phyloP scores from a whole-genome alignment of 2,888 invertebrate species.

The Charanyca ferruginea region DNA sequence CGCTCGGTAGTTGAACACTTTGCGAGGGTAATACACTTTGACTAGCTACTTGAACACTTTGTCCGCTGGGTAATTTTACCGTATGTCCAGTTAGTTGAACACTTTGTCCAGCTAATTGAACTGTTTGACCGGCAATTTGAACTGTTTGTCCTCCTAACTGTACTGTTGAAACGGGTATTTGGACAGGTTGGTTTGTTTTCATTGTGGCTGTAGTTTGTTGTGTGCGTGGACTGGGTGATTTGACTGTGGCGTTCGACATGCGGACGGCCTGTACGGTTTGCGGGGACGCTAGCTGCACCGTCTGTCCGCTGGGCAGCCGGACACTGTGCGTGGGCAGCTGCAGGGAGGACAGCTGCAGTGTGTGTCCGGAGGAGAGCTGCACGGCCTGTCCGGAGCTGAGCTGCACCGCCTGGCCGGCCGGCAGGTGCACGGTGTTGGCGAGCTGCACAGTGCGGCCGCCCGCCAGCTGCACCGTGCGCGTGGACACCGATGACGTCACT shows the following conservation, averaged over 20 bases:
- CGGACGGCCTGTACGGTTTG: slow-evolving; percentile 79
- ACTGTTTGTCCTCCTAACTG: slow-evolving; percentile 83
- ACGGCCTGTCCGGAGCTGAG: slow-evolving; percentile 75
- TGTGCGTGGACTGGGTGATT: slow-evolving; percentile 72
- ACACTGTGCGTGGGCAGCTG: slow-evolving; percentile 84
- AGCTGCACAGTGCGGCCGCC: slow-evolving; percentile 85
- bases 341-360: slow-evolving; percentile 80
- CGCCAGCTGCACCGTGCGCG: slow-evolving; percentile 82
- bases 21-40: slow-evolving; percentile 80
- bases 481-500: slow-evolving; percentile 73
- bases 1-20: slow-evolving; percentile 79
- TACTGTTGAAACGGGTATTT: slow-evolving; percentile 82
- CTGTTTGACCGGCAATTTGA: slow-evolving; percentile 84
- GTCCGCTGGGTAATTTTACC: slow-evolving; percentile 85
- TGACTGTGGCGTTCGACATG: slow-evolving; percentile 71
- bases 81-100: slow-evolving; percentile 87
- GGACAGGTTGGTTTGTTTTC: slow-evolving; percentile 76
- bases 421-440: slow-evolving; percentile 81
- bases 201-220: slow-evolving; percentile 71
- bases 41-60: slow-evolving; percentile 82
- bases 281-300: slow-evolving; percentile 82
- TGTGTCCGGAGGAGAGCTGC: slow-evolving; percentile 75
- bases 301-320: slow-evolving; percentile 84
- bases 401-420: slow-evolving; percentile 76
- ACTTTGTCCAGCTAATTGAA: slow-evolving; percentile 83